phyloP scores from a whole-genome alignment of 1,140 invertebrate species.

The Physella acuta region DNA sequence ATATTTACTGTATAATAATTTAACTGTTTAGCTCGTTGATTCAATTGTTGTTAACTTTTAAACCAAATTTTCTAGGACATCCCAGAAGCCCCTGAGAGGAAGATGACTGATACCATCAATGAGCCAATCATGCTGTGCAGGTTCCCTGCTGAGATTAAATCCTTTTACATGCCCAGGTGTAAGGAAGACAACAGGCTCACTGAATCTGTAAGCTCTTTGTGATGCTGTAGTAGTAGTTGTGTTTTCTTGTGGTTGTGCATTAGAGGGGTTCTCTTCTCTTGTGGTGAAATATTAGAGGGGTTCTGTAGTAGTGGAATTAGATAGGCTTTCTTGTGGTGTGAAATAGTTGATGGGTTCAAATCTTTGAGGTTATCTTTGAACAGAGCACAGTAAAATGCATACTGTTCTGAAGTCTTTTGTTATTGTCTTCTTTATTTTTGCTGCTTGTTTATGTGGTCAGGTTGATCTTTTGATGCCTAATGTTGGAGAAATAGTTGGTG shows the following conservation, averaged over 20 bases:
- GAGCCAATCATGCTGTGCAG: constrained; percentile 93
- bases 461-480: constrained; percentile 92
- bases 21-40: not conserved
- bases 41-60: not conserved
- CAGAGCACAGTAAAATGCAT: no score
- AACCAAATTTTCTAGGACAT: constrained; percentile 75
- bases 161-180: constrained; percentile 96
- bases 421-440: no score
- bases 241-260: no score
- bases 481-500: constrained; percentile 99
- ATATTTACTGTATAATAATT: not conserved
- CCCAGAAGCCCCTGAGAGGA: constrained; percentile 96
- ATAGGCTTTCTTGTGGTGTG: no score
- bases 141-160: constrained; percentile 94
- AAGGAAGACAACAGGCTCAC: constrained; percentile 82
- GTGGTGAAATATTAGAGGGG: no score
- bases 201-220: constrained; percentile 89
- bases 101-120: constrained; percentile 97
- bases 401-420: no score
- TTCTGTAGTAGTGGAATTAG: no score
- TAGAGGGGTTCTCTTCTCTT: no score
- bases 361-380: no score
- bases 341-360: no score
- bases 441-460: no score
- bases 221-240: no score